A percentile compares a stretch with the other conserved stretches of the same genome.
These are phyloP conservation scores for Mareca strepera DNA, from an alignment of 2,797 vertebrate genomes.

Conservation along the genomic window DNA sequence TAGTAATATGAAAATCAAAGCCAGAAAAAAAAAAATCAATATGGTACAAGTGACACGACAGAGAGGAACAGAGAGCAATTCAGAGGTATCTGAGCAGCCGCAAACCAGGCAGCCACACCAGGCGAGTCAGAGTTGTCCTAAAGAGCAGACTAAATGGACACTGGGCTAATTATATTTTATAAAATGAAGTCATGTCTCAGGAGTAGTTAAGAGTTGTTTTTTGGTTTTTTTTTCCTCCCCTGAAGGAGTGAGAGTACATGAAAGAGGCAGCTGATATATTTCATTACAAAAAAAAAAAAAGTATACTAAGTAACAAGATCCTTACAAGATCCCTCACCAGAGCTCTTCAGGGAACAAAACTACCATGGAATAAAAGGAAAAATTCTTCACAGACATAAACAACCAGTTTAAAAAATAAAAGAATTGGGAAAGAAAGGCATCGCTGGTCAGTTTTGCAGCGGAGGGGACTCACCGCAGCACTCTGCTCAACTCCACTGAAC, in stretches of 20 bases:
- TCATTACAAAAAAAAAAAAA: not conserved
- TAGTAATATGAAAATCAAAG: not conserved
- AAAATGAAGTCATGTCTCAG: not conserved
- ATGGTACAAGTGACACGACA: not conserved
- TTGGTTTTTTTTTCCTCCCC: not conserved
- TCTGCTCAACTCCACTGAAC: not conserved
- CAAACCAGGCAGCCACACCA: accelerated
- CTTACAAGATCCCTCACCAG: not conserved
- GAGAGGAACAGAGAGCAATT: not conserved
- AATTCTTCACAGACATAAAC: not conserved
- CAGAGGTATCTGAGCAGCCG: not conserved
- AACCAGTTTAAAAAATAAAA: not conserved
- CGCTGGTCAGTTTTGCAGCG: not conserved
- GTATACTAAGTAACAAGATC: not conserved
- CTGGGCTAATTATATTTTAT: not conserved
- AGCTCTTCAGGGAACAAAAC: not conserved
- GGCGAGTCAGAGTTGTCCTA: not conserved
- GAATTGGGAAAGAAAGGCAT: not conserved
- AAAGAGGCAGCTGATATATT: not conserved
- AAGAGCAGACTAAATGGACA: not conserved
- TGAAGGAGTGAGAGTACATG: not conserved
- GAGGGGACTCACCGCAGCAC: not conserved
- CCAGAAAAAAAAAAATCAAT: not conserved
- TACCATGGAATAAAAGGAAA: not conserved
- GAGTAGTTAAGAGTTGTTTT: not conserved